phyloP scores from a whole-genome alignment of 2,113 vertebrate genomes.

The Taxidea taxus region DNA sequence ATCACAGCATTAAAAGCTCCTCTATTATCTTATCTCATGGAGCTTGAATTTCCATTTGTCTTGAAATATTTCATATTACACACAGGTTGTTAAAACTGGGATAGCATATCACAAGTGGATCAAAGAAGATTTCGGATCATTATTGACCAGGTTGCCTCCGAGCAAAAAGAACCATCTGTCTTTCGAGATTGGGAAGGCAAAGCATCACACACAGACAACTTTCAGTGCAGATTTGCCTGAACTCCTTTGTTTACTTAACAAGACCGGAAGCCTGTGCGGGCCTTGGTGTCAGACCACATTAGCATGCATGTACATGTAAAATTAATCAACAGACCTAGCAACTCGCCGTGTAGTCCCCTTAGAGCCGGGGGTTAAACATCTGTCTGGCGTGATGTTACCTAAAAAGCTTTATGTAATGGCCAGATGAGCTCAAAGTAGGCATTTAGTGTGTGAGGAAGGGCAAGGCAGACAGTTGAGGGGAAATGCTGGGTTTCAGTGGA shows the following conservation, averaged over 20 bases:
- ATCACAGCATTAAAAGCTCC: neutral
- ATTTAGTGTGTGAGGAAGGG: constrained; percentile 66
- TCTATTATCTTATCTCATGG: neutral
- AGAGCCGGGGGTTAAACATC: constrained; percentile 79
- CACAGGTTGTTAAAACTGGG: neutral
- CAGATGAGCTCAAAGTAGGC: constrained; percentile 40
- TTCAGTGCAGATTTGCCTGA: constrained; percentile 18
- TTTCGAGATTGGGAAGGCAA: neutral
- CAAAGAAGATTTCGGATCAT: neutral
- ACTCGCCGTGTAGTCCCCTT: constrained; percentile 58
- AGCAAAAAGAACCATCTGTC: neutral
- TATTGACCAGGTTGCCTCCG: neutral
- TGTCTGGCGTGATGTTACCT: constrained; percentile 77
- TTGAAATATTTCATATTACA: neutral
- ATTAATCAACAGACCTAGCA: constrained; percentile 80
- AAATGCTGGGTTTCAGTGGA: constrained; percentile 12
- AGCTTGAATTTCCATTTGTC: neutral
- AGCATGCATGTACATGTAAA: constrained; percentile 73
- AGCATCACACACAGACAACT: neutral
- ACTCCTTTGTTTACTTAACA: constrained; percentile 71
- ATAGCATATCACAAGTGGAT: neutral
- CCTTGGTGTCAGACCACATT: constrained; percentile 74
- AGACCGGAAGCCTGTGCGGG: constrained; percentile 50
- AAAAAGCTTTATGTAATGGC: constrained; percentile 78
- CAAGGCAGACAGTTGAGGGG: neutral